Base-by-base conservation (phyloP, 2,797 vertebrate genomes). In the Chrysolophus pictus region DNA sequence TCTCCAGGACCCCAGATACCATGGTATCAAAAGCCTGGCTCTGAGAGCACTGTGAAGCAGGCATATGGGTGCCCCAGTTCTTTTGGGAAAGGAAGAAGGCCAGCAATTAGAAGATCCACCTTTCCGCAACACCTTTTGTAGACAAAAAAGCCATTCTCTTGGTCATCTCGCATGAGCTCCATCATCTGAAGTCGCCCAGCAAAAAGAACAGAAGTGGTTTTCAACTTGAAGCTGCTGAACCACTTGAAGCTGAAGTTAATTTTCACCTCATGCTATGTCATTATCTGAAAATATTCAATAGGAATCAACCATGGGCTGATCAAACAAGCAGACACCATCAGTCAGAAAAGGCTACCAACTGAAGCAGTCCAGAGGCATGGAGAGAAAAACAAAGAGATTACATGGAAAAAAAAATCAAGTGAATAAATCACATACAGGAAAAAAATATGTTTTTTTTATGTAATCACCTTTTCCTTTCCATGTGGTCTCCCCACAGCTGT, bases 121-220 rank as follows among this genome's bases (percentile, higher is more conserved):
- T 23, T 65, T 59, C 6, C 9, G 11, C 28, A 82, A 35, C 21
- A 65, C 22, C 56, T 31, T 80, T 55, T 29, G n/a, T 37, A 37
- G 56, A 24, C 56, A 4, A 29, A 33, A 58, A 53, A 11, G 21
- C 47, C 23, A 24, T 1, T 3, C 42, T 44, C 47, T 70, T 1
- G 0, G 23, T 41, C 55, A 59, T 42, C 67, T 53, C n/a, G 46
- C 10, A 37, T 0, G 0, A 67, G 26, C 47, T 59, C 51, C 16
- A 23, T 18, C 39, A 65, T 5, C 39, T 16, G 23, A 58, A 37
- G 31, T 39, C 24, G 55, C 23, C 14, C 10, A 12, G 62, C 8
- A 22, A 33, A 62, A 76, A 72, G 17, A 28, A 49, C n/a, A 60
- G 55, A 46, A 16, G 46, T 5, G 4, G 17, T 14, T 62, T 60